These are phyloP conservation scores for Cheilosia urbana DNA, from an alignment of 2,888 invertebrate genomes.

Conservation along the genomic window DNA sequence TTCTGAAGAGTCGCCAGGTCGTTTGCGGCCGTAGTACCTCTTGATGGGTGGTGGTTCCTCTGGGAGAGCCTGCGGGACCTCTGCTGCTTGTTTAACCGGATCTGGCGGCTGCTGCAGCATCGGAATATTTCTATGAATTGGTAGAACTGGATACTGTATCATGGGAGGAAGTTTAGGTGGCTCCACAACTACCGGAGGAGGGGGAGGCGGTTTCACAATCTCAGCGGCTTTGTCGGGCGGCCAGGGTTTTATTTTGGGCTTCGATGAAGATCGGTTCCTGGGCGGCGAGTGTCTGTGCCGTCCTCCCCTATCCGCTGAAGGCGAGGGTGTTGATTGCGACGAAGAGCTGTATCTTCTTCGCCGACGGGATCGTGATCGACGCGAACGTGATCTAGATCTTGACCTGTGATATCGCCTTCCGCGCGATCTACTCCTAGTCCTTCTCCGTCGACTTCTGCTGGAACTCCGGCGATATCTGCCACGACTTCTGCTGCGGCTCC, in stretches of 20 bases:
- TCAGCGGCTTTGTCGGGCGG: constrained; percentile 69
- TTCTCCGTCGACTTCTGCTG: constrained; percentile 76
- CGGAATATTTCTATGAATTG: constrained; percentile 58
- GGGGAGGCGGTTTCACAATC: constrained; percentile 45
- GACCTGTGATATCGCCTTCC: constrained; percentile 55
- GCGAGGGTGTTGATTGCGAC: constrained; percentile 71
- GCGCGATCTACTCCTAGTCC: constrained; percentile 76
- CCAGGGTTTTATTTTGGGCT: constrained; percentile 9
- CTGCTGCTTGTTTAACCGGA: constrained; percentile 78
- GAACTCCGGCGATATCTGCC: constrained; percentile 77
- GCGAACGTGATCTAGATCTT: constrained; percentile 76
- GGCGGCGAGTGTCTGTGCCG: constrained; percentile 51
- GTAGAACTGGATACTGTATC: constrained; percentile 69
- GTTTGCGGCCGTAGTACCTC: constrained; percentile 86
- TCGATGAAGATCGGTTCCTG: constrained; percentile 46
- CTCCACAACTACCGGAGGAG: constrained; percentile 39
- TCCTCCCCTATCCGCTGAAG: constrained; percentile 76
- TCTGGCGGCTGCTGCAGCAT: constrained; percentile 40
- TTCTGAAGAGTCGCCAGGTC: constrained; percentile 85
- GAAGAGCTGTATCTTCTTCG: constrained; percentile 78
- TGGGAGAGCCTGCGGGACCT: constrained; percentile 78
- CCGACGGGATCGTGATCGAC: constrained; percentile 77
- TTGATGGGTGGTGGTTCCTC: constrained; percentile 83
- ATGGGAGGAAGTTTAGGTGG: constrained; percentile 47
- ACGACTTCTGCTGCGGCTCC: constrained; percentile 77